Conservation (phyloP, 1,140 invertebrate species). For the Drosophila nasuta region DNA sequence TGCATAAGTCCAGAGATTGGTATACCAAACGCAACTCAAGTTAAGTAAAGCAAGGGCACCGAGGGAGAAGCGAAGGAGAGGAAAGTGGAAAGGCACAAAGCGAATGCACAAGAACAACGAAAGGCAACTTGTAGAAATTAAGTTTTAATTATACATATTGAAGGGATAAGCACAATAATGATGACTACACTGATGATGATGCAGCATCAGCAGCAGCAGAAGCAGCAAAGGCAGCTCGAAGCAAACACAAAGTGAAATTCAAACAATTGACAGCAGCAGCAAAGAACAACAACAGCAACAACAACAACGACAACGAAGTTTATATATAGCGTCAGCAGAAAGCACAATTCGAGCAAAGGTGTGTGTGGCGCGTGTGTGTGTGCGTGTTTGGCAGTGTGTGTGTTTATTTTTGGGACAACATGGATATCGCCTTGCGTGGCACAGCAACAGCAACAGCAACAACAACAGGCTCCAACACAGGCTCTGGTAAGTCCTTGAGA, state of each 20-base stretch:
- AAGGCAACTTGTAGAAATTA: constrained; percentile 59
- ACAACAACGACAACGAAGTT: constrained; percentile 37
- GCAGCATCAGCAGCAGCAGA: not conserved
- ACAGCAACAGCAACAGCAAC: constrained; percentile 44
- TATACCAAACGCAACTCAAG: constrained; percentile 46
- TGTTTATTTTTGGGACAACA: constrained; percentile 68
- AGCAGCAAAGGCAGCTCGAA: constrained; percentile 13
- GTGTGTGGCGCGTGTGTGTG: constrained; percentile 44
- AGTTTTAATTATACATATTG: constrained; percentile 67
- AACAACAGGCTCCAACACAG: constrained; percentile 47
- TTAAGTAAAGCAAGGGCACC: not conserved
- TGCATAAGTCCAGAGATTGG: constrained; percentile 79
- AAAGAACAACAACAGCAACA: constrained; percentile 21
- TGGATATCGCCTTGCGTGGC: constrained; percentile 75
- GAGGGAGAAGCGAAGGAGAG: not conserved
- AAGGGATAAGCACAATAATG: constrained; percentile 3
- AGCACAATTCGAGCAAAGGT: constrained; percentile 45
- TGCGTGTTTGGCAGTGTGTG: constrained; percentile 39
- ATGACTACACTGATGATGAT: constrained; percentile 9
- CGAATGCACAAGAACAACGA: constrained; percentile 60
- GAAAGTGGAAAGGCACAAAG: constrained; percentile 15
- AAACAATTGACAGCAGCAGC: constrained; percentile 57
- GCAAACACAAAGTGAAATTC: constrained; percentile 36
- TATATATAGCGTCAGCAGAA: constrained; percentile 48
- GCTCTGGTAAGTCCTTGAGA: constrained; percentile 69